phyloP scores from a whole-genome alignment of 2,888 invertebrate genomes.

The Harmothoe impar region DNA sequence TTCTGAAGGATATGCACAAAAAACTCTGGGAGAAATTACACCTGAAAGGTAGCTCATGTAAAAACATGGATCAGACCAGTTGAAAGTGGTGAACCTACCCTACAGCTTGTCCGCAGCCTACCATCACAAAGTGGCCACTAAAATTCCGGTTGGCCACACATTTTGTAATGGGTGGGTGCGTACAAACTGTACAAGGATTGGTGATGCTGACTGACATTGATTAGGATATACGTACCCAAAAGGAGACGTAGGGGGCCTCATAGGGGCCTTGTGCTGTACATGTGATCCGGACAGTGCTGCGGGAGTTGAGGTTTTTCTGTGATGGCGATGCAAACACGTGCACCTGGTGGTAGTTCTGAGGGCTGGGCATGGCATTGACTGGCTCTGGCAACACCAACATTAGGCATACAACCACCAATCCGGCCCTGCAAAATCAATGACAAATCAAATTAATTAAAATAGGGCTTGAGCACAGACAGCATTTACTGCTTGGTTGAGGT shows the following conservation, averaged over 20 bases:
- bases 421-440: neutral
- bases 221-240: conserved; percentile 24
- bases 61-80: too few species aligned
- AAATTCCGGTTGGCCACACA: too few species aligned
- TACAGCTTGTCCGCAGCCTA: too few species aligned
- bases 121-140: too few species aligned
- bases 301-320: conserved; percentile 5
- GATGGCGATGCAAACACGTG: conserved; percentile 24
- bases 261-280: conserved; percentile 31
- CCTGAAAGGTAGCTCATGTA: too few species aligned
- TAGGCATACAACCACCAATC: neutral
- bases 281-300: conserved; percentile 28
- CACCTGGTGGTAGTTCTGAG: conserved; percentile 31
- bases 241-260: conserved; percentile 40
- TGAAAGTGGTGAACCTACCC: too few species aligned
- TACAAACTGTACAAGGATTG: too few species aligned
- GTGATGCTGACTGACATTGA: too few species aligned
- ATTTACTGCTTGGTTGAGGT: neutral
- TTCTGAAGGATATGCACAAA: too few species aligned
- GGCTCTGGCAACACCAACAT: neutral
- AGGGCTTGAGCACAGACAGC: neutral
- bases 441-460: neutral
- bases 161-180: too few species aligned
- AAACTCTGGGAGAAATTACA: too few species aligned
- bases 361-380: neutral